Evolutionary conservation across 2,888 invertebrate species (phyloP).

Genomic region (Rosalia funebris): DNA sequence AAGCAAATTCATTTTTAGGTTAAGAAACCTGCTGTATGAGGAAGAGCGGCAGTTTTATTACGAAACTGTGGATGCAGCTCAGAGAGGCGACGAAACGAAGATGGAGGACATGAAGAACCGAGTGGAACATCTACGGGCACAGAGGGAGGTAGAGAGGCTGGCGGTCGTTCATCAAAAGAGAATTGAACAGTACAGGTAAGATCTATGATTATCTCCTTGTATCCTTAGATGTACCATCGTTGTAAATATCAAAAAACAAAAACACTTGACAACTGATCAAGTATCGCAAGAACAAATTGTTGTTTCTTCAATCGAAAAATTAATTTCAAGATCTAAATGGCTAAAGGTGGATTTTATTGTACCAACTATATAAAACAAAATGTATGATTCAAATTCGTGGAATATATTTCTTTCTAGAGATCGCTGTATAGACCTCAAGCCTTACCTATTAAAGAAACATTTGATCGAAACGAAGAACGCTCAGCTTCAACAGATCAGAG

Average conservation of each 20-base stretch:
- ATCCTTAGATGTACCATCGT: no score
- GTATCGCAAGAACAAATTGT: no score
- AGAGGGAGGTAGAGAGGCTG: conserved; percentile 67
- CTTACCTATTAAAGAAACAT: conserved; percentile 64
- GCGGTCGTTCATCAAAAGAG: conserved; percentile 64
- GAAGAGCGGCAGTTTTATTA: conserved; percentile 68
- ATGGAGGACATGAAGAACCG: conserved; percentile 67
- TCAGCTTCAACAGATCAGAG: conserved; percentile 71
- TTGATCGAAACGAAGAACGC: conserved; percentile 67
- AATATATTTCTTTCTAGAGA: conserved; percentile 42
- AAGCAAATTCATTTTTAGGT: no score
- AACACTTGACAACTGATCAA: no score
- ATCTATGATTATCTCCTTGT: background rate
- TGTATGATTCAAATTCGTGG: no score
- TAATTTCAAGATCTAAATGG: background rate
- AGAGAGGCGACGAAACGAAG: conserved; percentile 64
- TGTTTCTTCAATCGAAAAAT: no score
- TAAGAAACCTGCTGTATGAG: conserved; percentile 62
- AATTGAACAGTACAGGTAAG: conserved; percentile 61
- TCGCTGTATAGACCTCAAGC: conserved; percentile 64
- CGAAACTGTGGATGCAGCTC: conserved; percentile 68
- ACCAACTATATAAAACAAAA: no score
- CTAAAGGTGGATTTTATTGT: no score
- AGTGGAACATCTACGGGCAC: conserved; percentile 64
- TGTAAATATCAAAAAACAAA: no score